phyloP scores from a whole-genome alignment of 2,113 vertebrate genomes.

The Motacilla tschutschensis region DNA sequence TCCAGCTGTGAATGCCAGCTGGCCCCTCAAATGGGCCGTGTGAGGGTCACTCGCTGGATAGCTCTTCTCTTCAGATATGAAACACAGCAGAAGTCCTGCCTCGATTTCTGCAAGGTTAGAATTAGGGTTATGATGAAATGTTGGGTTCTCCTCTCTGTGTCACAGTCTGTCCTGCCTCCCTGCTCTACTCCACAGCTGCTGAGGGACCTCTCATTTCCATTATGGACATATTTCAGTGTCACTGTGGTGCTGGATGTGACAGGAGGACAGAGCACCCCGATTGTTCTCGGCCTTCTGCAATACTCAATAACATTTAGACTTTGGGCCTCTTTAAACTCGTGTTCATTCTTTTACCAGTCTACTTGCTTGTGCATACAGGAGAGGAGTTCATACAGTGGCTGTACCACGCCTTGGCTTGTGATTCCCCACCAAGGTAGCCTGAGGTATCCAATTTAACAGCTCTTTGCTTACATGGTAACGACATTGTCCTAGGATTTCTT shows the following conservation, averaged over 20 bases:
- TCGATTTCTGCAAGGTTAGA: background rate
- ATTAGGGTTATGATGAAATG: background rate
- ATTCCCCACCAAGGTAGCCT: constrained; percentile 44
- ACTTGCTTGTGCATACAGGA: constrained; percentile 50
- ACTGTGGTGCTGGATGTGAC: background rate
- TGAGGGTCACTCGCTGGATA: background rate
- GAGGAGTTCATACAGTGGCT: constrained; percentile 33
- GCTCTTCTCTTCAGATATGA: background rate
- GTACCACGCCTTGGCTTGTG: constrained; percentile 46
- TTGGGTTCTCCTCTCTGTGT: constrained; percentile 11
- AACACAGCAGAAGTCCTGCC: background rate
- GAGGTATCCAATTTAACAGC: constrained; percentile 27
- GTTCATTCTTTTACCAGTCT: constrained; percentile 29
- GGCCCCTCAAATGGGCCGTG: background rate
- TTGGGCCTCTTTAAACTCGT: background rate
- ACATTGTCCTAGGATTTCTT: constrained; percentile 14
- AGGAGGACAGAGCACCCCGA: background rate
- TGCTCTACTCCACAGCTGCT: background rate
- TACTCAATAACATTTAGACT: background rate
- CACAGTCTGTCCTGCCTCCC: background rate
- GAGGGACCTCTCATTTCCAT: background rate
- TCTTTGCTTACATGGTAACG: constrained; percentile 25
- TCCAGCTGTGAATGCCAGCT: background rate
- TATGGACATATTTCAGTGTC: background rate
- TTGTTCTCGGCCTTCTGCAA: background rate